These are phyloP conservation scores for Drosophila neonasuta DNA, from an alignment of 2,888 invertebrate species.

Conservation along the genomic window DNA sequence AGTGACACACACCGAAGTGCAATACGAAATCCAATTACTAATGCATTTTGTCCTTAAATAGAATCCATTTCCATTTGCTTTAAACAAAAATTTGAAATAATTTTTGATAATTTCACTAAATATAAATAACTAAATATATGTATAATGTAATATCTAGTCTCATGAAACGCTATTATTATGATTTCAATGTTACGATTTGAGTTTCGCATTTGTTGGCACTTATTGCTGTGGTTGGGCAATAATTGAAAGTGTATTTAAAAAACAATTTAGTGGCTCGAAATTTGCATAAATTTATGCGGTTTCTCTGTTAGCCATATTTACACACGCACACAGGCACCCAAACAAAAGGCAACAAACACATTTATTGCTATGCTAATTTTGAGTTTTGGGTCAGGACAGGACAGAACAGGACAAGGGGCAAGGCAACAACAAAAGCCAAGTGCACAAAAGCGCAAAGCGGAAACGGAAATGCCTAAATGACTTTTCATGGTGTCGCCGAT, in stretches of 20 bases:
- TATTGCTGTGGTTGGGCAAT: slow-evolving; percentile 43
- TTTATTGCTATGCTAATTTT: slow-evolving; percentile 76
- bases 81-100: not conserved
- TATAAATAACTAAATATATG: slow-evolving; percentile 2
- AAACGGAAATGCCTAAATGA: slow-evolving; percentile 77
- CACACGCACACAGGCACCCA: slow-evolving; percentile 20
- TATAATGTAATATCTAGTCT: slow-evolving; percentile 15
- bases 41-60: slow-evolving; percentile 32
- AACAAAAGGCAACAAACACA: slow-evolving; percentile 54
- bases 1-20: slow-evolving; percentile 24
- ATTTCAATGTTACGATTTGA: slow-evolving; percentile 31
- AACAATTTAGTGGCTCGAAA: slow-evolving; percentile 68
- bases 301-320: slow-evolving; percentile 36
- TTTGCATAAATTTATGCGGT: slow-evolving; percentile 71
- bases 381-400: slow-evolving; percentile 54
- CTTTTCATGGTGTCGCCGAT: slow-evolving; percentile 67
- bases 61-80: slow-evolving; percentile 17
- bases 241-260: slow-evolving; percentile 76
- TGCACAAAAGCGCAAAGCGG: slow-evolving; percentile 73
- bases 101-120: slow-evolving; percentile 6
- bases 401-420: no score
- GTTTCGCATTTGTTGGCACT: slow-evolving; percentile 28
- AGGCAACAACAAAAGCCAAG: slow-evolving; percentile 52
- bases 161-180: slow-evolving; percentile 53
- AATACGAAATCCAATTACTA: slow-evolving; percentile 47